Evolutionary conservation across 1,140 invertebrate genomes (phyloP), one percentile per base, ranked within the genome.

Genomic region (Euura saliciscinereae): DNA sequence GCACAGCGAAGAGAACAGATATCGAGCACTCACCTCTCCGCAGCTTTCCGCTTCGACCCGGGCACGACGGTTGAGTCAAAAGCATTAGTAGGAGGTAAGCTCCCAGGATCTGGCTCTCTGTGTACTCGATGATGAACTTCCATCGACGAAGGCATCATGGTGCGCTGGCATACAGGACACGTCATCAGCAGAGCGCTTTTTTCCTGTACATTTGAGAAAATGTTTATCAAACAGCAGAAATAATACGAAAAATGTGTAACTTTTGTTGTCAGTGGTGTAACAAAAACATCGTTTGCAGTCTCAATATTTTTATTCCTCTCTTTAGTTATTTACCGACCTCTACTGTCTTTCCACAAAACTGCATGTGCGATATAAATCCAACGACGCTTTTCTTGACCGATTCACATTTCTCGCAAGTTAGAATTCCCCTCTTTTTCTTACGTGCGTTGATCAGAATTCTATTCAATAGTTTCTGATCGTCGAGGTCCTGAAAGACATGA

Each of bases 341-440:
- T 42, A 88, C 86, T 3, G 87, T 82, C 84, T 90, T 92, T 44
- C 89, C 89, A 79, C 92, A 94, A 73, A 89, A 87, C 44, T 87
- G 81, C 44, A 90, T 83, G 80, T 94, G 93, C 0, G 91, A 91
- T 65, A 90, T 85, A 76, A 90, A 93, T 13, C 93, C 93, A 6
- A 87, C 69, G 0, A 84, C 87, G 46, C 92, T 93, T 2, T 87
- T 88, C 74, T 91, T 90, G 3, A 71, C 71, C 45, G 69, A 69
- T 2, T 85, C 84, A 80, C 92, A 94, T 59, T 80, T 83, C 75
- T 91, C 89, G 79, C 92, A 94, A 59, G 75, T 79, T 4, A 92
- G 79, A 64, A 80, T 83, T 65, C 88, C 87, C 71, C 84, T 84
- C 64, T 78, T 79, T 64, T 77, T 81, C 69, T 85, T 84, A 72